These are phyloP conservation scores for Drosophila cardini DNA, from an alignment of 1,140 invertebrate genomes.

Conservation along the genomic window DNA sequence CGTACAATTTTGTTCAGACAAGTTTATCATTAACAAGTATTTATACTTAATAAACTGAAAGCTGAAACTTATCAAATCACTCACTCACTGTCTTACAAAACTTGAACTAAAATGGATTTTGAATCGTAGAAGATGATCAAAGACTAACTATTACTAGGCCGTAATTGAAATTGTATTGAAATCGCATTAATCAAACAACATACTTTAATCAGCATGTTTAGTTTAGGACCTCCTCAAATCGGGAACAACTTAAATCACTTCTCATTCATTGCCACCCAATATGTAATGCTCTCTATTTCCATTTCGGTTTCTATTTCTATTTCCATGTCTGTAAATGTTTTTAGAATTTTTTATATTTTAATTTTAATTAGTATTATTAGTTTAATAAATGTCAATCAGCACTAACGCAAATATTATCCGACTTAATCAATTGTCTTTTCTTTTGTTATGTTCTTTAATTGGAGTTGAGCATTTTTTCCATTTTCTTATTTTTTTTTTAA, in stretches of 20 bases:
- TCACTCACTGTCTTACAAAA: constrained; percentile 13
- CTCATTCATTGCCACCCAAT: constrained; percentile 19
- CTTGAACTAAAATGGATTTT: constrained; percentile 38
- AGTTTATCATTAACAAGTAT: constrained; percentile 68
- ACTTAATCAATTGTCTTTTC: constrained; percentile 22
- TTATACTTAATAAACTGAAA: constrained; percentile 48
- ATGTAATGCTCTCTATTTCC: constrained; percentile 26
- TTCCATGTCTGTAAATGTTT: constrained; percentile 4
- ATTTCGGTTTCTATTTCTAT: constrained; percentile 7
- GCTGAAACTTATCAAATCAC: constrained; percentile 41
- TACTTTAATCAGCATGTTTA: not conserved
- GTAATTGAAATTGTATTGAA: constrained; percentile 7
- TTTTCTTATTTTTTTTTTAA: constrained; percentile 28
- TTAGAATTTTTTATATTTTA: constrained; percentile 11
- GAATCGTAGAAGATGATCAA: constrained; percentile 6
- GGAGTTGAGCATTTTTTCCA: not conserved
- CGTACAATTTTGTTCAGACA: constrained; percentile 77
- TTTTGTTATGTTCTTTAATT: constrained; percentile 18
- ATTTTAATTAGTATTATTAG: constrained; percentile 44
- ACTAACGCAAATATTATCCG: constrained; percentile 23
- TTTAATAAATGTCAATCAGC: constrained; percentile 39
- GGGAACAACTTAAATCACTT: constrained; percentile 32
- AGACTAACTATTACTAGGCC: not conserved
- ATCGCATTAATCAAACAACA: constrained; percentile 16
- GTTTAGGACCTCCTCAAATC: constrained; percentile 18